phyloP scores from a whole-genome alignment of 2,113 vertebrate genomes.

The Nymphicus hollandicus region DNA sequence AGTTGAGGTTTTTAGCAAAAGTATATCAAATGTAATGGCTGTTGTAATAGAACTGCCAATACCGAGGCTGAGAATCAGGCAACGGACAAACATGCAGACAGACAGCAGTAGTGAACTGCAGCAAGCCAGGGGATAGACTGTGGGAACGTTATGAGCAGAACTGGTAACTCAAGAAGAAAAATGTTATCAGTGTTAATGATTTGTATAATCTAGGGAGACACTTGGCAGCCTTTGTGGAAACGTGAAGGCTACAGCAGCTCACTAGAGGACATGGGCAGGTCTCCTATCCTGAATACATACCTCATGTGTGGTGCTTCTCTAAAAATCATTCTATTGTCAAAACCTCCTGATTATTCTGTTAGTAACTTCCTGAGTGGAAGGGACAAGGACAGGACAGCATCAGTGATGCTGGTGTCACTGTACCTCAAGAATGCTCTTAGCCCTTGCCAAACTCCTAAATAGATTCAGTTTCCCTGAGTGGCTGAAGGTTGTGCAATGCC shows the following conservation, averaged over 20 bases:
- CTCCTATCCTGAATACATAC: background rate
- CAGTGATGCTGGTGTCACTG: background rate
- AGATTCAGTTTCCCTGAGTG: background rate
- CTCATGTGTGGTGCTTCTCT: accelerated
- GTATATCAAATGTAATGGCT: background rate
- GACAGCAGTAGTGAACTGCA: background rate
- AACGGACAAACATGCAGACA: background rate
- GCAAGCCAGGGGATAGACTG: background rate
- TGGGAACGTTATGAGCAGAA: background rate
- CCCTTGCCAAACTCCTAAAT: background rate
- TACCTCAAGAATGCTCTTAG: background rate
- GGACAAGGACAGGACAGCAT: background rate
- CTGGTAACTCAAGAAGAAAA: background rate
- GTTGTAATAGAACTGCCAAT: background rate
- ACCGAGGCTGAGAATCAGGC: background rate
- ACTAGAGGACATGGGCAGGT: background rate
- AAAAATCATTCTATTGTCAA: background rate
- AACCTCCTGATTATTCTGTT: background rate
- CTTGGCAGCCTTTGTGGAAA: background rate
- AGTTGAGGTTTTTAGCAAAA: background rate
- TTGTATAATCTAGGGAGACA: background rate
- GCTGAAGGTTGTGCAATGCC: background rate
- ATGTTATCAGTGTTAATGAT: background rate
- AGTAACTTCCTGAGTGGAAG: background rate
- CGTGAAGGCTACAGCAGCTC: background rate